Evolutionary conservation across 2,888 invertebrate genomes (phyloP).

Genomic region (Cynaeus angustus): DNA sequence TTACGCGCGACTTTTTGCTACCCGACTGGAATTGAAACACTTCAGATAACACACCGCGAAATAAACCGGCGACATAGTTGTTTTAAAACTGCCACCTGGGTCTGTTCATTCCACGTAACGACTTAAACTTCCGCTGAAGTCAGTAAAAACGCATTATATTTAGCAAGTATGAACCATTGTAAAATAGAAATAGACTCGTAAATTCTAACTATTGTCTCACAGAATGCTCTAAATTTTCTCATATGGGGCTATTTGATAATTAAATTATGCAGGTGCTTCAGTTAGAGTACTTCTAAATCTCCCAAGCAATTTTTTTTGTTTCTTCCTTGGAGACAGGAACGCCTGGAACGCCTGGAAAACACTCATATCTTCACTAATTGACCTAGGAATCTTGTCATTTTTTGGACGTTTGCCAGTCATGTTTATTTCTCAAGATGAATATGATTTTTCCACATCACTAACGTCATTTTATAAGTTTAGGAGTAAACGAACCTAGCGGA

Average conservation of each 20-base stretch:
- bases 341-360: too few relatives aligned
- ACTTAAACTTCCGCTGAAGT: constrained; percentile 59
- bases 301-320: too few relatives aligned
- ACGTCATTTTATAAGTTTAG: too few relatives aligned
- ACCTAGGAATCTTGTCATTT: too few relatives aligned
- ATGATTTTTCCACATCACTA: too few relatives aligned
- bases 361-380: too few relatives aligned
- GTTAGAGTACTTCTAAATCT: too few relatives aligned
- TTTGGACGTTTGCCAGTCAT: not conserved
- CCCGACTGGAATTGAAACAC: constrained; percentile 38
- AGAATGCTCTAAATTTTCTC: constrained; percentile 35
- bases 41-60: constrained; percentile 39
- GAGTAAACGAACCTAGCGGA: too few relatives aligned
- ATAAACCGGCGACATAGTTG: constrained; percentile 53
- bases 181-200: constrained; percentile 59
- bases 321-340: too few relatives aligned
- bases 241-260: not conserved
- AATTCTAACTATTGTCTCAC: constrained; percentile 58
- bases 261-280: too few relatives aligned
- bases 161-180: constrained; percentile 61
- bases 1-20: not conserved
- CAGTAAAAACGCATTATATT: constrained; percentile 62
- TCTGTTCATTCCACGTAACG: constrained; percentile 60
- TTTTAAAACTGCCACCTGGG: constrained; percentile 60
- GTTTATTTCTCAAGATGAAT: too few relatives aligned